phyloP scores from a whole-genome alignment of 1,140 invertebrate genomes.

The Drosophila ambigua region DNA sequence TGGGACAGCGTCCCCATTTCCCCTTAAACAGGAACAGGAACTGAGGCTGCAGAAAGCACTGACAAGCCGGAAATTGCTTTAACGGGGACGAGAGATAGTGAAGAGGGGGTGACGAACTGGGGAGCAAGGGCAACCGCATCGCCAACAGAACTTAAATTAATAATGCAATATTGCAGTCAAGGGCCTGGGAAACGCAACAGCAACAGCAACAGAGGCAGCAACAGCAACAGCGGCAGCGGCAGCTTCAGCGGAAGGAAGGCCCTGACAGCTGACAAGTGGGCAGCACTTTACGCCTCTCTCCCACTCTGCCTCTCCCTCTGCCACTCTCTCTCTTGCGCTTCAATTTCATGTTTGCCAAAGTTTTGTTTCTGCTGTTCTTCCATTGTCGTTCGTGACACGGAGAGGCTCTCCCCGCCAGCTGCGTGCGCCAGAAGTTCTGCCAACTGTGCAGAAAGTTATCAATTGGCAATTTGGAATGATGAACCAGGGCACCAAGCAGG shows the following conservation, averaged over 20 bases:
- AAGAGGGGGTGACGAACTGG: neutral
- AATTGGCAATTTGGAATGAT: no score
- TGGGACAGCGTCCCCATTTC: neutral
- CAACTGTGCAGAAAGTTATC: no score
- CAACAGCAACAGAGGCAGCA: neutral
- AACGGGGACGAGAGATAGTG: neutral
- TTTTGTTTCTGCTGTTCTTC: no score
- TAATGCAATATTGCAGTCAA: slow-evolving; percentile 47
- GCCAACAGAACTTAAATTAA: slow-evolving; percentile 46
- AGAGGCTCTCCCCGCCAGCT: no score
- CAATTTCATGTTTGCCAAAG: no score
- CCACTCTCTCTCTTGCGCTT: no score
- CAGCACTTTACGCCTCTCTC: neutral
- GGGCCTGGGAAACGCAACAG: slow-evolving; percentile 36
- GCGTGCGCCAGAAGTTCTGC: no score
- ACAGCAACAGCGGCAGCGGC: neutral
- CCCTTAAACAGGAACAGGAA: slow-evolving; percentile 7
- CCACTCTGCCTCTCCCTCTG: no score
- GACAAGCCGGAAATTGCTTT: neutral
- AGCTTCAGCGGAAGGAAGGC: neutral
- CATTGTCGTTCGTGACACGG: no score
- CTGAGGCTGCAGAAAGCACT: slow-evolving; percentile 3
- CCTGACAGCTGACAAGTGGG: neutral
- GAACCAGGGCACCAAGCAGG: no score
- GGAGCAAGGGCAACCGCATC: slow-evolving; percentile 22